Evolutionary conservation across 2,113 vertebrate species (phyloP).

Genomic region (Blennius ocellaris): DNA sequence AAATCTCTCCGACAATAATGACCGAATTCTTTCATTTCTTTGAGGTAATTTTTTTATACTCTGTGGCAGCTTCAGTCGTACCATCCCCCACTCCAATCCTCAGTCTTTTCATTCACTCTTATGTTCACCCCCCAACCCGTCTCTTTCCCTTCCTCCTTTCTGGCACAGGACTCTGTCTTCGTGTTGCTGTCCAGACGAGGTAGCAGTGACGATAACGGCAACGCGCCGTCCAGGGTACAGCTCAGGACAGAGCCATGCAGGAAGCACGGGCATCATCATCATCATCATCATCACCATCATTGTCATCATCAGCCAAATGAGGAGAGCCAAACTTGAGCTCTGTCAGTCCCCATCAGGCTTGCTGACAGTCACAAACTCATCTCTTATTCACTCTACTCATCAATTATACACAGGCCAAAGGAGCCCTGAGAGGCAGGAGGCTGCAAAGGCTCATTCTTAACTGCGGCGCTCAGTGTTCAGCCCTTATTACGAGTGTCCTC

Average conservation of each 20-base stretch:
- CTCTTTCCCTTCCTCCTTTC: slow-evolving; percentile 14
- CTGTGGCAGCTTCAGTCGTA: neutral
- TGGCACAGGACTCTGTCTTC: slow-evolving; percentile 19
- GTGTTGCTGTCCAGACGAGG: slow-evolving; percentile 53
- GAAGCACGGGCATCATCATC: slow-evolving; percentile 50
- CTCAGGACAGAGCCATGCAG: slow-evolving; percentile 32
- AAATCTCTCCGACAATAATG: neutral
- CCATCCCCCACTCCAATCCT: slow-evolving; percentile 47
- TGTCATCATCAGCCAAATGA: slow-evolving; percentile 76
- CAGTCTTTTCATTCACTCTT: slow-evolving; percentile 39
- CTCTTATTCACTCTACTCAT: slow-evolving; percentile 79
- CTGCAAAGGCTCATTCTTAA: slow-evolving; percentile 38
- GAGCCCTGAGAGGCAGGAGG: slow-evolving; percentile 75
- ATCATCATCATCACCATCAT: slow-evolving; percentile 7
- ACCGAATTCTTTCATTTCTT: slow-evolving; percentile 19
- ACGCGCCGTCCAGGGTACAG: slow-evolving; percentile 17
- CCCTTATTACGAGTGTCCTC: slow-evolving; percentile 41
- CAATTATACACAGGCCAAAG: slow-evolving; percentile 81
- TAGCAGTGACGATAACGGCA: slow-evolving; percentile 37
- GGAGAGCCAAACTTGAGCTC: slow-evolving; percentile 73
- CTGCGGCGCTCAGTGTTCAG: slow-evolving; percentile 26
- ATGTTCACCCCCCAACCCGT: slow-evolving; percentile 13
- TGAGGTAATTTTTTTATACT: slow-evolving; percentile 17
- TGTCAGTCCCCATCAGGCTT: slow-evolving; percentile 75
- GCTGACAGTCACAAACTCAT: slow-evolving; percentile 79